Conservation (phyloP, 2,113 vertebrate species). For the Albula glossodonta region DNA sequence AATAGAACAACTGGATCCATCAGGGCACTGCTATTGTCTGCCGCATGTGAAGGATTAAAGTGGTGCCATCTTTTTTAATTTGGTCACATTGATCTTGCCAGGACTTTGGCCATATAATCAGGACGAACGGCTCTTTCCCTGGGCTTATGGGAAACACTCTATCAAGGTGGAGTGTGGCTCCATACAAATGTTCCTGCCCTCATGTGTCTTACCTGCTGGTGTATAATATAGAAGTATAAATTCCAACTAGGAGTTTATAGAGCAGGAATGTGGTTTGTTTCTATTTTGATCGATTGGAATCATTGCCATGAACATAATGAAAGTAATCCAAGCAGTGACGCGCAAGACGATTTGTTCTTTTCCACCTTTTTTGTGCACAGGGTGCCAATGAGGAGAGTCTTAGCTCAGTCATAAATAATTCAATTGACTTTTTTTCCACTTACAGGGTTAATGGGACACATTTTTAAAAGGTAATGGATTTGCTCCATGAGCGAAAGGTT, state of each 20-base stretch:
- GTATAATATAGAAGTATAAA: not conserved
- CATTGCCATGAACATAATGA: too few relatives aligned
- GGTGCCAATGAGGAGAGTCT: not conserved
- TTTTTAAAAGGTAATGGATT: not conserved
- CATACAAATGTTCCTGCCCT: not conserved
- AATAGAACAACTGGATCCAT: slow-evolving; percentile 1
- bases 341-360: not conserved
- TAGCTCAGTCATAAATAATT: not conserved
- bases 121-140: not conserved
- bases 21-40: not conserved
- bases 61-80: not conserved
- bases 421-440: not conserved
- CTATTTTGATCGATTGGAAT: too few relatives aligned
- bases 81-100: not conserved
- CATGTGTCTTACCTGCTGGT: not conserved
- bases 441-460: not conserved
- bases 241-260: not conserved
- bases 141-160: not conserved
- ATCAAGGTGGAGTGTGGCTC: not conserved
- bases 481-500: not conserved
- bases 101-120: not conserved
- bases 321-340: not conserved
- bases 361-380: not conserved
- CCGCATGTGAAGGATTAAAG: not conserved
- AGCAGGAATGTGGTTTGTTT: too few relatives aligned